Conservation (phyloP, 2,888 invertebrate species). For the Monopis laevigella region DNA sequence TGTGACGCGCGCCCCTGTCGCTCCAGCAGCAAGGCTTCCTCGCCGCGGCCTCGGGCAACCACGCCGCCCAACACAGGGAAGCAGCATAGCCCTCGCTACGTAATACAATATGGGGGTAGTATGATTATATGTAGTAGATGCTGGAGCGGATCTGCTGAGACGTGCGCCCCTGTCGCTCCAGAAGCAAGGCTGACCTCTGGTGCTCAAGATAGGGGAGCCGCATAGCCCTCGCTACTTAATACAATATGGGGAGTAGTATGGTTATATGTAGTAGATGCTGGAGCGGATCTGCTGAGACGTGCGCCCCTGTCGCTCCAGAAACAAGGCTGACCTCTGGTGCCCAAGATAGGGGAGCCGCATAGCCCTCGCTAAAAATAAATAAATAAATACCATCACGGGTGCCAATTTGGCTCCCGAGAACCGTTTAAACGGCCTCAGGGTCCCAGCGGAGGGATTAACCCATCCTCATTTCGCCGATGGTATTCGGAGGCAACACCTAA, state of each 20-base stretch:
- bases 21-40: constrained; percentile 78
- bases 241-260: too few species aligned
- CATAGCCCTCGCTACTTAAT: constrained; percentile 86
- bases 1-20: constrained; percentile 81
- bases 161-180: constrained; percentile 80
- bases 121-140: constrained; percentile 59
- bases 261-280: too few species aligned
- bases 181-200: constrained; percentile 70
- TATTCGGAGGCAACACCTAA: too few species aligned
- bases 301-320: constrained; percentile 80
- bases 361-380: too few species aligned
- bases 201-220: constrained; percentile 75
- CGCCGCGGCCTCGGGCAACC: constrained; percentile 62
- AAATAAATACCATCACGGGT: too few species aligned
- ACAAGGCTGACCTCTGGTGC: constrained; percentile 70
- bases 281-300: too few species aligned
- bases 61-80: constrained; percentile 70
- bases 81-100: constrained; percentile 87
- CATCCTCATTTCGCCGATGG: too few species aligned
- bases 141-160: constrained; percentile 78
- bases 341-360: constrained; percentile 79
- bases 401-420: too few species aligned
- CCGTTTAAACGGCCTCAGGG: too few species aligned
- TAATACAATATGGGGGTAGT: too few species aligned
- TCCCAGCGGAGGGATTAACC: too few species aligned